Conservation (phyloP, 2,797 vertebrate genomes). For the Emydoidea blandingii region DNA sequence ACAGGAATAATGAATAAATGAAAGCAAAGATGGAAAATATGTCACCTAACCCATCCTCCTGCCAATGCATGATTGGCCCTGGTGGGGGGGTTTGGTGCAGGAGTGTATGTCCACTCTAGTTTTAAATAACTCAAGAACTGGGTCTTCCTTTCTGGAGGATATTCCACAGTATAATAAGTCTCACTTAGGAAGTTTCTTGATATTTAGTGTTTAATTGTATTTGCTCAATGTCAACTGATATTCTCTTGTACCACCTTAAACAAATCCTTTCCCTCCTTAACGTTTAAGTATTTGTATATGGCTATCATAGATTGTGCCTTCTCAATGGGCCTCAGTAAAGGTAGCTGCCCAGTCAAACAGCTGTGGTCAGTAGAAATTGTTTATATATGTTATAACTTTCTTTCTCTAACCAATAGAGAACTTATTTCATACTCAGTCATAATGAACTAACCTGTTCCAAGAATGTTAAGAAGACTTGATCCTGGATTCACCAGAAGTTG, state of each 20-base stretch:
- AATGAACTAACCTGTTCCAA: neutral
- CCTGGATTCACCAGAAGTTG: neutral
- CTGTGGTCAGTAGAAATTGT: neutral
- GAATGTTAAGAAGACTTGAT: neutral
- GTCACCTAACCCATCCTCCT: rapidly evolving
- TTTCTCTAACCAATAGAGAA: neutral
- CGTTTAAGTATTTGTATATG: neutral
- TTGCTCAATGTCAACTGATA: rapidly evolving
- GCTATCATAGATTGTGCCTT: neutral
- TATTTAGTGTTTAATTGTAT: neutral
- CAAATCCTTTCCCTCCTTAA: neutral
- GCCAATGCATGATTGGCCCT: neutral
- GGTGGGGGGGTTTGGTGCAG: neutral
- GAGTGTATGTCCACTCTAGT: neutral
- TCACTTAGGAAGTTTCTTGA: neutral
- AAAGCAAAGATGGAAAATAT: neutral
- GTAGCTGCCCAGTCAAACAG: neutral
- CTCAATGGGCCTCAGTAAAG: neutral
- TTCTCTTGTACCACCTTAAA: neutral
- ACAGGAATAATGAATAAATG: neutral
- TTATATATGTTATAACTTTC: neutral
- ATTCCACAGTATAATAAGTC: neutral
- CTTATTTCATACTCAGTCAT: neutral
- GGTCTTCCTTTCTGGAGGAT: neutral
- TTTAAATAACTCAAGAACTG: neutral